These are phyloP conservation scores for Chloropsis hardwickii DNA, from an alignment of 2,113 vertebrate species.

Conservation along the genomic window DNA sequence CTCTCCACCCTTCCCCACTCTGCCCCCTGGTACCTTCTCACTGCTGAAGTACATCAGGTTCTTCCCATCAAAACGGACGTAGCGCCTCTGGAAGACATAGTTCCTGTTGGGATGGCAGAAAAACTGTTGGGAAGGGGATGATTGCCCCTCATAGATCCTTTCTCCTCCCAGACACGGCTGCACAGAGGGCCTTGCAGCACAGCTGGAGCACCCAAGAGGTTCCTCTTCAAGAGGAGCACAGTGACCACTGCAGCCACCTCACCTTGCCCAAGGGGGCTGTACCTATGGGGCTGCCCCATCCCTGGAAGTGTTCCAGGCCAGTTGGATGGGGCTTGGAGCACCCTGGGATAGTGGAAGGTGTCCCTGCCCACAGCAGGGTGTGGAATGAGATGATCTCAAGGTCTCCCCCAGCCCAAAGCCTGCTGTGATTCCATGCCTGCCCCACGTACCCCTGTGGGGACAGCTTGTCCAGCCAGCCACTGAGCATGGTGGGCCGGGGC, in stretches of 20 bases:
- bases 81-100: conserved; percentile 97
- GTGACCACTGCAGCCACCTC: neutral
- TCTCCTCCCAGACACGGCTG: neutral
- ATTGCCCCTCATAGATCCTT: neutral
- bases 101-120: conserved; percentile 76
- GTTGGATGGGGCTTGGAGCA: accelerated
- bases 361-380: neutral
- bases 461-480: conserved; percentile 95
- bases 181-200: neutral
- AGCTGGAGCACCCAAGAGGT: neutral
- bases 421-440: neutral
- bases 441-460: conserved; percentile 88
- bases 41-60: conserved; percentile 93
- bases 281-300: neutral
- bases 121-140: neutral
- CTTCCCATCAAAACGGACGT: conserved; percentile 90
- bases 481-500: conserved; percentile 80
- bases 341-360: neutral
- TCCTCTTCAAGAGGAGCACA: neutral
- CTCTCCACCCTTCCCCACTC: neutral
- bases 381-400: neutral
- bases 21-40: conserved; percentile 82
- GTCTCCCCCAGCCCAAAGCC: neutral
- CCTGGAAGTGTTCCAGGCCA: neutral
- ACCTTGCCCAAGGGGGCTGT: neutral